Percentiles rank a stretch among this genome's conserved stretches.
These are phyloP conservation scores for Thalpophila matura DNA, from an alignment of 2,888 invertebrate genomes.

Conservation along the genomic window DNA sequence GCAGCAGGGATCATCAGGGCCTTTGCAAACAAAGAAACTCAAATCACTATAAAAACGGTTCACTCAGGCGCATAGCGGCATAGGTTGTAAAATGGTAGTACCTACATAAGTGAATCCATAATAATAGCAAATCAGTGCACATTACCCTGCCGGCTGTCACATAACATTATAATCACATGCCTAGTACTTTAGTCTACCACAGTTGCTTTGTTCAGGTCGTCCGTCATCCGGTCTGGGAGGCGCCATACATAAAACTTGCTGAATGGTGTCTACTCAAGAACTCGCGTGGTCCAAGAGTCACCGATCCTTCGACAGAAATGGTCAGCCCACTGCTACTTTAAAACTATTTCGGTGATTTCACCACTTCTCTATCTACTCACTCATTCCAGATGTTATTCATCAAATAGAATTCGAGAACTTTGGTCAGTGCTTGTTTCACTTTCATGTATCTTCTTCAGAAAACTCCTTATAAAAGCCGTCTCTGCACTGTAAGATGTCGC, in stretches of 20 bases:
- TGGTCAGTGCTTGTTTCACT: too few relatives aligned
- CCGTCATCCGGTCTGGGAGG: slow-evolving; percentile 32
- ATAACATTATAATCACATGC: neutral
- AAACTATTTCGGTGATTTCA: slow-evolving; percentile 23
- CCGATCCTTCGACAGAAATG: slow-evolving; percentile 36
- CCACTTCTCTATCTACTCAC: slow-evolving; percentile 17
- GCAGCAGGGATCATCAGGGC: too few relatives aligned
- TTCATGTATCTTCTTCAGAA: too few relatives aligned
- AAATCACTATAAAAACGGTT: too few relatives aligned
- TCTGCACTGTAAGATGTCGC: too few relatives aligned
- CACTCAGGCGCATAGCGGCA: too few relatives aligned
- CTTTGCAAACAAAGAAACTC: too few relatives aligned
- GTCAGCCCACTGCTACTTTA: slow-evolving; percentile 30
- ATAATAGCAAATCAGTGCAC: too few relatives aligned
- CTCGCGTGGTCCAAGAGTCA: slow-evolving; percentile 25
- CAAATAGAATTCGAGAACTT: slow-evolving; percentile 7
- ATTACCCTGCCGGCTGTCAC: neutral
- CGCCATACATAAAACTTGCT: slow-evolving; percentile 37
- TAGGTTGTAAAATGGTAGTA: too few relatives aligned
- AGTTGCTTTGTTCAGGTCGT: slow-evolving; percentile 32
- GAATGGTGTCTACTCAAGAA: slow-evolving; percentile 40
- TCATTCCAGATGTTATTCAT: slow-evolving; percentile 22
- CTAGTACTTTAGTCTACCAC: slow-evolving; percentile 18
- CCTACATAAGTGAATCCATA: too few relatives aligned
- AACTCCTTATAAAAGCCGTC: too few relatives aligned